phyloP scores from a whole-genome alignment of 2,888 invertebrate species.

The Sesia bembeciformis region DNA sequence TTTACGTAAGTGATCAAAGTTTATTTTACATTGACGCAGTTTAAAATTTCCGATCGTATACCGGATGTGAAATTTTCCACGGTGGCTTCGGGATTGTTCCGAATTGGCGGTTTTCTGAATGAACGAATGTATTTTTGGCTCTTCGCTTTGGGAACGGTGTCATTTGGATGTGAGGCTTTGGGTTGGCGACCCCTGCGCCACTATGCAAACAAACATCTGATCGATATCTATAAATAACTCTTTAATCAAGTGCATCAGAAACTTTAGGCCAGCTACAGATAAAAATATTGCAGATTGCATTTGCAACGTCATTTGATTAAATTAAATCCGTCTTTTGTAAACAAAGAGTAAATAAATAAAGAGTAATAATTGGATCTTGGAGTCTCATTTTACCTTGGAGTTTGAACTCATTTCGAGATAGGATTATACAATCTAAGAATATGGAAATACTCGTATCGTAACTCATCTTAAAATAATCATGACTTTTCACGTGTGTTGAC shows the following conservation, averaged over 20 bases:
- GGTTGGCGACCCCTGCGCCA: conserved; percentile 52
- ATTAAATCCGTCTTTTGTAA: too few relatives aligned
- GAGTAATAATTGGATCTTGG: too few relatives aligned
- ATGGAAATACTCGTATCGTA: too few relatives aligned
- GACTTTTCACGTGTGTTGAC: too few relatives aligned
- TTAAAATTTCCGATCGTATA: conserved; percentile 13
- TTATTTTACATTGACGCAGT: neutral
- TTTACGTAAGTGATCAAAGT: neutral
- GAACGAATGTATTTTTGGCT: conserved; percentile 52
- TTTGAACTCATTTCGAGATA: too few relatives aligned
- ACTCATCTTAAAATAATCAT: too few relatives aligned
- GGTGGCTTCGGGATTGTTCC: conserved; percentile 33
- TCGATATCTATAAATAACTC: conserved; percentile 28
- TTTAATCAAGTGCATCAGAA: neutral
- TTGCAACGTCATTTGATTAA: too few relatives aligned
- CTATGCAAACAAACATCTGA: conserved; percentile 60
- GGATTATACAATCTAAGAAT: too few relatives aligned
- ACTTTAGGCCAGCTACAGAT: neutral
- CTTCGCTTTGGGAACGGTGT: conserved; percentile 43
- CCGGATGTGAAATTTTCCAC: conserved; percentile 66
- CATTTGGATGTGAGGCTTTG: conserved; percentile 37
- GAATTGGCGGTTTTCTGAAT: conserved; percentile 25
- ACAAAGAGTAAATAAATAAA: too few relatives aligned
- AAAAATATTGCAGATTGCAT: too few relatives aligned
- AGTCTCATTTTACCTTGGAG: too few relatives aligned